Conservation (phyloP, 2,888 invertebrate species). For the Acheta domesticus region DNA sequence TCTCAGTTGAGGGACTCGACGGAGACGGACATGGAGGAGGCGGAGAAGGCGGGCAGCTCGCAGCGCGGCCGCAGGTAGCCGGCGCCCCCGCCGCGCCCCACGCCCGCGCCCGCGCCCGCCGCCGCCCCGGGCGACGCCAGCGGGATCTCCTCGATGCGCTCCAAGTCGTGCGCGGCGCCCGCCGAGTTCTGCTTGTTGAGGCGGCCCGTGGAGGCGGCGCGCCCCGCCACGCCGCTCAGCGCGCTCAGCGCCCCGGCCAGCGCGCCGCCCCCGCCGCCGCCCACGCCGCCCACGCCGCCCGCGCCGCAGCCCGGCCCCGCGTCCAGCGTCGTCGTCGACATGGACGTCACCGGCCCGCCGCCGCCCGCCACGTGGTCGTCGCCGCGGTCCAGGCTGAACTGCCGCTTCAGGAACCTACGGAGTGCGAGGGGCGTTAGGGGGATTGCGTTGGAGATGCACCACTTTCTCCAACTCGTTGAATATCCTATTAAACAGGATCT, state of each 20-base stretch:
- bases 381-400: conserved; percentile 67
- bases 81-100: conserved; percentile 19
- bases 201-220: conserved; percentile 32
- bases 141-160: conserved; percentile 66
- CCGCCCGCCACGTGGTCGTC: conserved; percentile 51
- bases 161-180: conserved; percentile 64
- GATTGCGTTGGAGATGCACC: not conserved
- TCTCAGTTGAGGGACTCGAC: conserved; percentile 46
- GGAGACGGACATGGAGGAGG: conserved; percentile 47
- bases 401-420: conserved; percentile 57
- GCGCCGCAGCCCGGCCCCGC: not conserved
- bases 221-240: not conserved
- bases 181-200: conserved; percentile 66
- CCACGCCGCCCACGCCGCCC: not conserved
- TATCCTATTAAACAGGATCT: no score
- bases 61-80: conserved; percentile 30
- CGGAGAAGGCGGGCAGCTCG: conserved; percentile 31
- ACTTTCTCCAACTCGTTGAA: no score
- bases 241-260: not conserved
- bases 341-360: conserved; percentile 42
- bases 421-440: conserved; percentile 37
- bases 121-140: conserved; percentile 37
- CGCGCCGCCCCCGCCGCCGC: not conserved
- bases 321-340: conserved; percentile 27
- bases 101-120: conserved; percentile 19